Base-by-base conservation (phyloP, 2,113 vertebrate species). In the Xenopus laevis region DNA sequence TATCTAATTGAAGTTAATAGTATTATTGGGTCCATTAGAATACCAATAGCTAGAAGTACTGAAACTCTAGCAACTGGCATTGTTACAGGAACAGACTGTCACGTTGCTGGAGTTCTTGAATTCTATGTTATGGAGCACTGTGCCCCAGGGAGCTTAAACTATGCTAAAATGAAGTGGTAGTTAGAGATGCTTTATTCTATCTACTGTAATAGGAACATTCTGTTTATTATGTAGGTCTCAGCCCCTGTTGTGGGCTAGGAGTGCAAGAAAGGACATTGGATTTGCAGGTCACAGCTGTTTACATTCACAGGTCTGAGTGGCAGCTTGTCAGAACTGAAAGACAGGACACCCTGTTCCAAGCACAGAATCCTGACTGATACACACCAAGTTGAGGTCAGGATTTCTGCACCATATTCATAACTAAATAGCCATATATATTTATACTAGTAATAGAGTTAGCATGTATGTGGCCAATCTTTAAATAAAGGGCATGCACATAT, bases 261-360 rank as follows among this genome's bases (percentile, higher is more conserved):
- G 30, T 55, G 62, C 47, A 40, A 30, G 53, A 44, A 55, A 73
- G 52, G 20, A 33, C 63, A 65, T 27, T 16, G 52, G 50, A 65
- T 74, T 61, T 74, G 65, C 55, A 74, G 67, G 72, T 74, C 72
- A 74, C 55, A 74, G 65, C 66, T 74, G 72, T 74, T 67, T 73
- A 59, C 53, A 65, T 30, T 68, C 52, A 11, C 44, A 10, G 58
- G 21, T 74, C 52, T 55, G 40, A 47, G 65, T 60, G 58, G 55
- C 72, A 66, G 44, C 72, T 1, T 59, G 65, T 74, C 72, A 74
- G 63, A 40, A 66, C 40, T 57, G 23, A 52, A 30, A 33, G 44
- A 61, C 44, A 40, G 58, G 23, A 68, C 53, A 52, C 45, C 21
- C 20, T 45, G 64, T 74, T 60, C 72, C 21, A 46, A 33, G 10